These are phyloP conservation scores for Cavia porcellus DNA, from an alignment of 2,113 vertebrate genomes.

Conservation along the genomic window DNA sequence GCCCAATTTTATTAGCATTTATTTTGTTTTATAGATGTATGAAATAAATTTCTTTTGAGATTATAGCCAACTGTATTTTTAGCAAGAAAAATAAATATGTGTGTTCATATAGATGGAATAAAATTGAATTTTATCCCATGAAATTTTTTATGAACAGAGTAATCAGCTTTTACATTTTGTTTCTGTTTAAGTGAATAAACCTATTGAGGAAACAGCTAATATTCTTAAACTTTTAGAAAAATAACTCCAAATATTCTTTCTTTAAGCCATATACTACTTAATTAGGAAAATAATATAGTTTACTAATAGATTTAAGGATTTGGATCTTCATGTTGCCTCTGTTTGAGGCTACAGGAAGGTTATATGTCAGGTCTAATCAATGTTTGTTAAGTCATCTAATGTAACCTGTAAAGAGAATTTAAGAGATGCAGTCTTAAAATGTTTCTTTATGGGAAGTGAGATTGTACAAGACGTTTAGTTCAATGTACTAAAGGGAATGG, in stretches of 20 bases:
- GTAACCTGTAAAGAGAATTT: not conserved
- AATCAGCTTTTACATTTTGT: not conserved
- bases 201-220: not conserved
- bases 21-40: not conserved
- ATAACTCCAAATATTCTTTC: not conserved
- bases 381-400: not conserved
- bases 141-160: conserved; percentile 20
- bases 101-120: not conserved
- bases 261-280: not conserved
- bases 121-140: not conserved
- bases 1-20: not conserved
- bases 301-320: no score
- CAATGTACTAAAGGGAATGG: not conserved
- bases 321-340: not conserved
- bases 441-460: not conserved
- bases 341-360: not conserved
- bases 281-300: not conserved
- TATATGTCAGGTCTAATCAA: rapidly evolving
- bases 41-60: not conserved
- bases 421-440: not conserved
- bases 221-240: not conserved
- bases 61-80: not conserved
- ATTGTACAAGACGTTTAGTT: not conserved
- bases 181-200: not conserved
- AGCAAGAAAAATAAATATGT: not conserved